Evolutionary conservation across 2,113 vertebrate genomes (phyloP), one percentile per base, ranked within the genome.

Genomic region (Campylomormyrus tamandua): DNA sequence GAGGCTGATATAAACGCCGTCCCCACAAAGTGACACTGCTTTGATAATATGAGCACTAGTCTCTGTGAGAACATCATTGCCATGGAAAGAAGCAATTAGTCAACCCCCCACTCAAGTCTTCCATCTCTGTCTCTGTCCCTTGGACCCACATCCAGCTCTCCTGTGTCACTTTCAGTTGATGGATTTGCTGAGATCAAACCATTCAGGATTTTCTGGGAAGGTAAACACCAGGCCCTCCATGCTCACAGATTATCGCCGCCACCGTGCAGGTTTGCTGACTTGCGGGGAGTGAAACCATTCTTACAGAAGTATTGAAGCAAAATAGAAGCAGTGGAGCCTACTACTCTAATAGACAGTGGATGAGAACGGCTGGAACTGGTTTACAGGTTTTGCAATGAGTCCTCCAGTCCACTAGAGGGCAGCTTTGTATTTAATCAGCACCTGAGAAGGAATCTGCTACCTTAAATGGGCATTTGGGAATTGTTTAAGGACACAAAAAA

Each of bases 1-100:
- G 77, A 52, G 80, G 24, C 45, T n/a, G 46, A 62, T 83, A 89
- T 58, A 74, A 48, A 62, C 80, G 2, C 77, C 24, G 13, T 89
- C 50, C 17, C 10, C 62, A 35, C 11, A 52, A 42, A 85, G 52
- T 62, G 56, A 89, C 89, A 90, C 90, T 87, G 91, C 93, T 92
- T 93, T 90, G 91, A 93, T 95, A 96, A 96, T 96, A 96, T 95
- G 91, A 94, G 93, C 93, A 94, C 94, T 94, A 94, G 87, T 94
- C 92, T 94, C 95, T 94, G 93, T 95, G 94, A 96, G 95, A 95
- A 93, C 94, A 94, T 96, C 95, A 95, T 95, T 94, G 92, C 93
- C 93, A 94, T 93, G 94, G 94, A 95, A 94, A 95, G 95, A 94
- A 93, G 94, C 93, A 95, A 95, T 96, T 96, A 96, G 88, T 91